Percentiles rank a stretch among this genome's conserved stretches.
Conservation (phyloP, 2,797 vertebrate species). For the Semaprochilodus insignis region DNA sequence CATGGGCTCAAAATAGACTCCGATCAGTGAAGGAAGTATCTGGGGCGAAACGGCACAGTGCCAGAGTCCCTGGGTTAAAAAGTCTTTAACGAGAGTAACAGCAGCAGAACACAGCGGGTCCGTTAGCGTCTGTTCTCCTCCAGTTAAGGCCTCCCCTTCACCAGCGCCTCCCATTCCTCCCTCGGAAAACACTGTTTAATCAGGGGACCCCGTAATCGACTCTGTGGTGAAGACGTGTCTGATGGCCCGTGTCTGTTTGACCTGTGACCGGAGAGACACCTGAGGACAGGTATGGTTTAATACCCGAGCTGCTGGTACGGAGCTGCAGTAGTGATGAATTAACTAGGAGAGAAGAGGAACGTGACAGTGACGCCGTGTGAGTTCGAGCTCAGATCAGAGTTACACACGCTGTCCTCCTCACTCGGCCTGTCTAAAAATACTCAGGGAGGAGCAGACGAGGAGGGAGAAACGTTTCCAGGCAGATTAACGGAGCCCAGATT, state of each 20-base stretch:
- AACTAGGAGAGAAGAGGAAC: not conserved
- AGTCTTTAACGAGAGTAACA: not conserved
- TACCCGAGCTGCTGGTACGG: not conserved
- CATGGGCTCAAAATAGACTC: not conserved
- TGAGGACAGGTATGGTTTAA: not conserved
- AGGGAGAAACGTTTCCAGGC: slow-evolving; percentile 27
- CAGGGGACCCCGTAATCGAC: not conserved
- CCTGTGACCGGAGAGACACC: not conserved
- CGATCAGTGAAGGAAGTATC: not conserved
- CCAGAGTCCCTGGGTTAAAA: not conserved
- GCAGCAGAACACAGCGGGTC: no score
- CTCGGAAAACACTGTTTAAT: not conserved
- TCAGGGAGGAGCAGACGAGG: not conserved
- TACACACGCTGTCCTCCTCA: slow-evolving; percentile 5
- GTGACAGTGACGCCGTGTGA: slow-evolving; percentile 39
- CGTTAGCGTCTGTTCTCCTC: no score
- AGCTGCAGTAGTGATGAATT: not conserved
- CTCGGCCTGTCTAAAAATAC: slow-evolving; percentile 34
- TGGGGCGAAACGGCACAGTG: not conserved
- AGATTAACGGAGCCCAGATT: slow-evolving; percentile 47
- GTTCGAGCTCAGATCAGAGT: slow-evolving; percentile 24
- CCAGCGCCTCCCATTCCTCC: no score
- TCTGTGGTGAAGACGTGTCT: not conserved
- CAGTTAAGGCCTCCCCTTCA: no score
- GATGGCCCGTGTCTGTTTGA: not conserved